Conservation (phyloP, 2,888 invertebrate genomes). For the Dioctria rufipes region DNA sequence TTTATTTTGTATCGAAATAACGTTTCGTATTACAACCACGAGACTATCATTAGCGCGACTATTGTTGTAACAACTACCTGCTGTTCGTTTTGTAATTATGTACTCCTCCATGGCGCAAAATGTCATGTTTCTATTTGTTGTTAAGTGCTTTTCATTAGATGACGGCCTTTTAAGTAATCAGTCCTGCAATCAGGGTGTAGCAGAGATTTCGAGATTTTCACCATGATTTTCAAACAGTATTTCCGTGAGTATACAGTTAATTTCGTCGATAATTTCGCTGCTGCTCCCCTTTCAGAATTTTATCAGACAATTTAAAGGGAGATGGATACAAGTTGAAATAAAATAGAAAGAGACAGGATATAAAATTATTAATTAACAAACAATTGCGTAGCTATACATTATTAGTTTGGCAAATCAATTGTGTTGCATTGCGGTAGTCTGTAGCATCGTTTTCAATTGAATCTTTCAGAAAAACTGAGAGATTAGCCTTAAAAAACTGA, state of each 20-base stretch:
- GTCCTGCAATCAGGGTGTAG: neutral
- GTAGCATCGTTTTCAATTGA: too few relatives aligned
- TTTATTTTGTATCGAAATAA: constrained; percentile 8
- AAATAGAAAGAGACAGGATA: too few relatives aligned
- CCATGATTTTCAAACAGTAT: neutral
- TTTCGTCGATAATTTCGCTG: too few relatives aligned
- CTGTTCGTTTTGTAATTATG: constrained; percentile 46
- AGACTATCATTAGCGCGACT: constrained; percentile 51
- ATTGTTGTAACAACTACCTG: constrained; percentile 31
- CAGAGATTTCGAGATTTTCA: constrained; percentile 9
- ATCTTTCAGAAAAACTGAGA: too few relatives aligned
- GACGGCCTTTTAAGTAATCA: constrained; percentile 37
- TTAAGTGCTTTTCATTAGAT: constrained; percentile 46
- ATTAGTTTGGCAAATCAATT: too few relatives aligned
- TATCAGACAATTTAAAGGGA: too few relatives aligned
- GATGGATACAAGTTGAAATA: too few relatives aligned
- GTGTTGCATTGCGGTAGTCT: too few relatives aligned
- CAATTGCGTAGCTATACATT: too few relatives aligned
- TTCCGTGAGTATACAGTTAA: neutral
- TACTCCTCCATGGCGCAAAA: constrained; percentile 49
- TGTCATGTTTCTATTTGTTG: constrained; percentile 47
- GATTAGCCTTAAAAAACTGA: too few relatives aligned
- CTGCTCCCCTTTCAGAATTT: too few relatives aligned
- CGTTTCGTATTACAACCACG: constrained; percentile 51
- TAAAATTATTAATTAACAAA: too few relatives aligned